Evolutionary conservation across 2,113 vertebrate genomes (phyloP).

Genomic region (Tretioscincus oriximinensis): DNA sequence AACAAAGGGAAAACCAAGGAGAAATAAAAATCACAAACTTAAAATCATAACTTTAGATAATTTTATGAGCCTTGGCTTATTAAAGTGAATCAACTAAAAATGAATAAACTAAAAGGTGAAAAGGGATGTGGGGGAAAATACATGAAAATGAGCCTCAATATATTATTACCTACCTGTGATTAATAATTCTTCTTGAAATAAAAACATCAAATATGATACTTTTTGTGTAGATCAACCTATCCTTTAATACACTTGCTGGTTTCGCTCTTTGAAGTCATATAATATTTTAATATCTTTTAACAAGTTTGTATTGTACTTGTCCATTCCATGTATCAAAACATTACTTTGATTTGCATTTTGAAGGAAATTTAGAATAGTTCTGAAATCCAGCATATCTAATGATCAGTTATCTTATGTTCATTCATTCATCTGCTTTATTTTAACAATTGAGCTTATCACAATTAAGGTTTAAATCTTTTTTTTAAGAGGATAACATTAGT

Average conservation of each 20-base stretch:
- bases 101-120: conserved; percentile 71
- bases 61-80: conserved; percentile 83
- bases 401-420: no score
- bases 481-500: conserved; percentile 22
- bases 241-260: conserved; percentile 54
- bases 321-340: conserved; percentile 29
- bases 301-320: background rate
- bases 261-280: background rate
- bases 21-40: conserved; percentile 82
- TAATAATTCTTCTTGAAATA: conserved; percentile 73
- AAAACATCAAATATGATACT: conserved; percentile 60
- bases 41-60: conserved; percentile 71
- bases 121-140: conserved; percentile 76
- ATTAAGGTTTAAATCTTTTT: conserved; percentile 38
- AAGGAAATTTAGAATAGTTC: background rate
- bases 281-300: conserved; percentile 14
- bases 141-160: conserved; percentile 78
- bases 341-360: conserved; percentile 45
- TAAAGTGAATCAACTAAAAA: conserved; percentile 76
- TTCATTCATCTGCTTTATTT: conserved; percentile 2
- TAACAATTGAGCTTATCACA: conserved; percentile 24
- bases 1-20: conserved; percentile 75
- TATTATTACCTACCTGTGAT: conserved; percentile 89
- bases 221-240: conserved; percentile 37
- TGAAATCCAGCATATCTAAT: background rate